These are phyloP conservation scores for Pangasius macronema DNA, from an alignment of 2,797 vertebrate species.

Conservation along the genomic window DNA sequence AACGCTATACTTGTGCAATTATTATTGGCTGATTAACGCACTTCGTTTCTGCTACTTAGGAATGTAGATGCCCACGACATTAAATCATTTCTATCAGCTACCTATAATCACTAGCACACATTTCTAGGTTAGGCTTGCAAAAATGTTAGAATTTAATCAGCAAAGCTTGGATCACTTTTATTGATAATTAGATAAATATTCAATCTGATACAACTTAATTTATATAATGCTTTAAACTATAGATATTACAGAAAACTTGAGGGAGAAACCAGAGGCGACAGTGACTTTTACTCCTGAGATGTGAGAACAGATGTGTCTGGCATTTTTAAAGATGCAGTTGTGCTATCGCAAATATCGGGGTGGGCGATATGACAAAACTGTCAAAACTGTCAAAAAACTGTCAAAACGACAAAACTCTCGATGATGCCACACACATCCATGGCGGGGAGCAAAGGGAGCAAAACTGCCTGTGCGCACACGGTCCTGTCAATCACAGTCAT, in stretches of 20 bases:
- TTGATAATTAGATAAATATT: neutral
- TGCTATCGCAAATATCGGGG: neutral
- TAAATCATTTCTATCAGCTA: neutral
- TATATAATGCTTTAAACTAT: neutral
- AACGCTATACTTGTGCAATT: neutral
- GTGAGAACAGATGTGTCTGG: neutral
- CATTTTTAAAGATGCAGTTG: neutral
- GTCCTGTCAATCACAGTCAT: neutral
- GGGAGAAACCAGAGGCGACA: neutral
- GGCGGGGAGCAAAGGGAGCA: neutral
- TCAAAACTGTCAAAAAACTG: no score
- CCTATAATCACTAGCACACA: neutral
- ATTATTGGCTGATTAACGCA: neutral
- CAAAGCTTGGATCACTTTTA: neutral
- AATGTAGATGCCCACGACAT: neutral
- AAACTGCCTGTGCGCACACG: no score
- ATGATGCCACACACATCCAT: neutral
- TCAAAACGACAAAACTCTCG: neutral
- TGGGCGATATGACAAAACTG: neutral
- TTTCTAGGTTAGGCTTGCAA: neutral
- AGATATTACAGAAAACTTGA: neutral
- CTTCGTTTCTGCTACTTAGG: neutral
- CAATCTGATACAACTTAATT: neutral
- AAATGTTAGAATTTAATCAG: neutral
- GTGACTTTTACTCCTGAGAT: neutral